These are phyloP conservation scores for Eleutherodactylus coqui DNA, from an alignment of 2,797 vertebrate genomes.

Conservation along the genomic window DNA sequence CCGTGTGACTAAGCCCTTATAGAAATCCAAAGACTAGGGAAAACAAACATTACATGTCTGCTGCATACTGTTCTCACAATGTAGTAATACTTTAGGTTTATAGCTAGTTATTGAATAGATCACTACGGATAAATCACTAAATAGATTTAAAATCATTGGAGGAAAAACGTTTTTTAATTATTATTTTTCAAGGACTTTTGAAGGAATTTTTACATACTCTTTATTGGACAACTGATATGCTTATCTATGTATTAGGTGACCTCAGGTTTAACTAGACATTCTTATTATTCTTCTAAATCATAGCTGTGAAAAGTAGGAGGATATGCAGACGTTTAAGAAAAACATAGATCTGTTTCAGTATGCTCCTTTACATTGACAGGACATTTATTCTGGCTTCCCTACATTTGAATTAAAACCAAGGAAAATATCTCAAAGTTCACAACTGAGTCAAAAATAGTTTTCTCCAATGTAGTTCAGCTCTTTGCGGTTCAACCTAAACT, in stretches of 20 bases:
- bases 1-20: too few species aligned
- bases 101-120: too few species aligned
- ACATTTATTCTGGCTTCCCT: conserved; percentile 47
- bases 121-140: too few species aligned
- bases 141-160: too few species aligned
- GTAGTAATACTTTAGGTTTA: too few species aligned
- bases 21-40: too few species aligned
- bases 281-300: conserved; percentile 37
- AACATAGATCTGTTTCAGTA: conserved; percentile 52
- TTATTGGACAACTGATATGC: neutral
- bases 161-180: too few species aligned
- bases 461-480: neutral
- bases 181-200: neutral
- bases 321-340: conserved; percentile 13
- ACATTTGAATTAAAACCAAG: conserved; percentile 50
- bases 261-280: conserved; percentile 16
- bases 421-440: conserved; percentile 37
- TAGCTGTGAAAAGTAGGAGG: conserved; percentile 45
- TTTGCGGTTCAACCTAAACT: conserved; percentile 7
- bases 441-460: conserved; percentile 36
- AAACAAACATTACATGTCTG: too few species aligned
- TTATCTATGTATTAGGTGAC: conserved; percentile 3
- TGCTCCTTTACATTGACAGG: conserved; percentile 20
- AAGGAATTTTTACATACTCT: neutral
- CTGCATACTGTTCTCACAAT: too few species aligned